These are phyloP conservation scores for Sceliomorpha sp. DNA, from an alignment of 2,888 invertebrate genomes.

Conservation along the genomic window DNA sequence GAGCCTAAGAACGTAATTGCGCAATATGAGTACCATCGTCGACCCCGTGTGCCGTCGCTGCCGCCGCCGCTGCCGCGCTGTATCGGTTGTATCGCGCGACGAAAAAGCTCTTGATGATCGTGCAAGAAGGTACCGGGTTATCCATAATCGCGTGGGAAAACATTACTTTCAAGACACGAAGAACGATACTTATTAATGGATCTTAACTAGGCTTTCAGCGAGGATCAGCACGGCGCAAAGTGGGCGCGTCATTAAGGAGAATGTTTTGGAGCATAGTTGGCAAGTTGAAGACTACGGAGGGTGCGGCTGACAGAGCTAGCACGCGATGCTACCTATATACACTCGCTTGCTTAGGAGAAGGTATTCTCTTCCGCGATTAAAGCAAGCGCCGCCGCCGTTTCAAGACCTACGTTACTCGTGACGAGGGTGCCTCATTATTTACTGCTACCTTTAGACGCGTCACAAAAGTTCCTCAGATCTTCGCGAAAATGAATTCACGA, in stretches of 20 bases:
- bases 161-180: constrained; percentile 33
- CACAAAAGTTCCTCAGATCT: constrained; percentile 21
- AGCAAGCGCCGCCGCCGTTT: constrained; percentile 11
- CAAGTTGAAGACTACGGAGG: constrained; percentile 37
- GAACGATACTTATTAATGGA: constrained; percentile 42
- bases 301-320: constrained; percentile 38
- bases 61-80: constrained; percentile 19
- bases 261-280: constrained; percentile 44
- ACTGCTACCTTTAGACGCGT: constrained; percentile 12
- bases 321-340: constrained; percentile 46
- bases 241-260: constrained; percentile 47
- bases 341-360: constrained; percentile 22
- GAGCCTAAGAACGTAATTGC: constrained; percentile 36
- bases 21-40: constrained; percentile 22
- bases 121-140: constrained; percentile 39
- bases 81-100: constrained; percentile 18
- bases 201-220: constrained; percentile 41
- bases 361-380: constrained; percentile 30
- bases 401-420: constrained; percentile 15
- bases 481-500: constrained; percentile 10
- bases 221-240: constrained; percentile 30
- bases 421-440: constrained; percentile 30
- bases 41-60: constrained; percentile 4
- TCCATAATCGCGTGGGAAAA: constrained; percentile 44
- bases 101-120: constrained; percentile 34